phyloP scores from a whole-genome alignment of 2,797 vertebrate species.

The Merluccius polli region DNA sequence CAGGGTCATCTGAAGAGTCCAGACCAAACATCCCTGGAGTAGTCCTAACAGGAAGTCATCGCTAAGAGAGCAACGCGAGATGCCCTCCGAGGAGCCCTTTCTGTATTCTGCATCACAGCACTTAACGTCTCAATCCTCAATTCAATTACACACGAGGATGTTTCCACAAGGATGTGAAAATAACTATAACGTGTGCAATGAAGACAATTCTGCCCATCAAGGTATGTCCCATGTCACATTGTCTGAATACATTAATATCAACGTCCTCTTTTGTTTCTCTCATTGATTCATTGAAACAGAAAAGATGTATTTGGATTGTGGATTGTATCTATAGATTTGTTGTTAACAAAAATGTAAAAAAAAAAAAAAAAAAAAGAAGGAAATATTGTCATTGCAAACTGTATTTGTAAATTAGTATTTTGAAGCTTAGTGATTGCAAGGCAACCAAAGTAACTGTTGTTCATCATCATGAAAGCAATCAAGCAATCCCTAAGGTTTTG shows the following conservation, averaged over 20 bases:
- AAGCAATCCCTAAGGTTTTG: no score
- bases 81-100: constrained; percentile 15
- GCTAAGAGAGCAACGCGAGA: constrained; percentile 53
- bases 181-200: neutral
- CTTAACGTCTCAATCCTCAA: neutral
- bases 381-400: neutral
- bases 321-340: neutral
- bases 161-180: neutral
- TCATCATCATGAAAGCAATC: no score
- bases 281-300: neutral
- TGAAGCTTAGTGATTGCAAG: no score
- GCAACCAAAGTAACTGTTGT: no score
- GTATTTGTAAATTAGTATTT: neutral
- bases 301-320: neutral
- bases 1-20: constrained; percentile 73
- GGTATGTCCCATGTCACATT: neutral
- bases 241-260: neutral
- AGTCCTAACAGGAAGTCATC: constrained; percentile 71
- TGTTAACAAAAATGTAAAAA: no score
- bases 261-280: neutral
- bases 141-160: neutral
- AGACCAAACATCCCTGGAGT: constrained; percentile 69
- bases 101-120: neutral
- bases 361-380: no score
- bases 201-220: neutral